Evolutionary conservation across 92 coral and sea anemone species (phyloP).

Genomic region (Virgularia gustaviana): DNA sequence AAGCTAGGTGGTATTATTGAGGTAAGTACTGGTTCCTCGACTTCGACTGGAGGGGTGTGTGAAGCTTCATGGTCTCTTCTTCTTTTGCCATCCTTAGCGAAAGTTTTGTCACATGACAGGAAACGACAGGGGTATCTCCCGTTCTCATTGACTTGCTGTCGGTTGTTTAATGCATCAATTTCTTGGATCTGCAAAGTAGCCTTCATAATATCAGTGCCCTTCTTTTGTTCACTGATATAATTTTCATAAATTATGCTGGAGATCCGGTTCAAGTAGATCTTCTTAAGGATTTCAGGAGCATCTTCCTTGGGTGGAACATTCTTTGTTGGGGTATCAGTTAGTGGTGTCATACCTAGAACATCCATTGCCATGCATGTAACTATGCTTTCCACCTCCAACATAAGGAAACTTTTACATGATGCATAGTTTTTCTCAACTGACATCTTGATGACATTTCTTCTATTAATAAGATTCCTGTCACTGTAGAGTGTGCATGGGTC

Average conservation of each 20-base stretch:
- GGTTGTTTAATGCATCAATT: slow-evolving; percentile 29
- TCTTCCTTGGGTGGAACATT: slow-evolving; percentile 18
- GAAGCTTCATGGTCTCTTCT: slow-evolving; percentile 51
- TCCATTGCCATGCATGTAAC: slow-evolving; percentile 50
- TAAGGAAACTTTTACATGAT: slow-evolving; percentile 44
- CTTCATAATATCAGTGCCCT: slow-evolving; percentile 24
- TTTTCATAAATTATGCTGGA: slow-evolving; percentile 37
- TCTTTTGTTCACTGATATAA: slow-evolving; percentile 41
- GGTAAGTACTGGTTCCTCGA: slow-evolving; percentile 34
- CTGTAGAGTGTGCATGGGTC: slow-evolving; percentile 53
- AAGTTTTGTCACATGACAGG: slow-evolving; percentile 56
- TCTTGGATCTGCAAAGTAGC: slow-evolving; percentile 43
- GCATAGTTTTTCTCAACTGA: slow-evolving; percentile 51
- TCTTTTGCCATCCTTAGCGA: slow-evolving; percentile 56
- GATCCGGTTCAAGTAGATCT: slow-evolving; percentile 33
- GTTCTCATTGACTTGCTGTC: slow-evolving; percentile 46
- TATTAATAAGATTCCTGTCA: slow-evolving; percentile 52
- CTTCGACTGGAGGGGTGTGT: slow-evolving; percentile 37
- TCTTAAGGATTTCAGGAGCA: slow-evolving; percentile 44
- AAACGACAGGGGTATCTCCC: slow-evolving; percentile 59
- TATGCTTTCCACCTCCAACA: slow-evolving; percentile 50
- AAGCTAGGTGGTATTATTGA: too few species aligned
- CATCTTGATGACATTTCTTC: slow-evolving; percentile 48
- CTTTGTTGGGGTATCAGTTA: slow-evolving; percentile 37
- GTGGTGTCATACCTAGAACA: slow-evolving; percentile 30